Conservation (phyloP, 1,140 invertebrate genomes). For the Potamilus streckersoni region DNA sequence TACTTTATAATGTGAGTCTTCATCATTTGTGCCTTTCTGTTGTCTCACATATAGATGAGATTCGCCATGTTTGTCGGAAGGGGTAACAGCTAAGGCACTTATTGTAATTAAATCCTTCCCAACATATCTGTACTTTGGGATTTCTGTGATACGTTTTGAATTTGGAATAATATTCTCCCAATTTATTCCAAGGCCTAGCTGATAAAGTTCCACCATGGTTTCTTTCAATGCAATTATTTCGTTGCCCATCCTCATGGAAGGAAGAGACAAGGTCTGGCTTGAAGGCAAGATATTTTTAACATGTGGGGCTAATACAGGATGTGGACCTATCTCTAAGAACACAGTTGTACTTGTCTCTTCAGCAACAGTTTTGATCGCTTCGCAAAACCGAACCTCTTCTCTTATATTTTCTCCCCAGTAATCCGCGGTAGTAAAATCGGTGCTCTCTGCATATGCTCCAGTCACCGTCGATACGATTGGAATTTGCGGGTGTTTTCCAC, state of each 20-base stretch:
- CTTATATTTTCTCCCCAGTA: conserved; percentile 36
- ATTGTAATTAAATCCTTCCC: neutral
- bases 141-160: neutral
- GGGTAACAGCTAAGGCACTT: neutral
- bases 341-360: conserved; percentile 4
- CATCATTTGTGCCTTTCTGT: neutral
- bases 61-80: neutral
- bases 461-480: conserved; percentile 30
- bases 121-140: conserved; percentile 9
- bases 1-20: neutral
- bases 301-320: conserved; percentile 26
- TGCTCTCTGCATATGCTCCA: conserved; percentile 5
- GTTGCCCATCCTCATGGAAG: conserved; percentile 21
- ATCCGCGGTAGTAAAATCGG: neutral
- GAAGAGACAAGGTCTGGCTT: conserved; percentile 3
- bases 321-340: conserved; percentile 38
- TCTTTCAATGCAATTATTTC: conserved; percentile 20
- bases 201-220: conserved; percentile 27
- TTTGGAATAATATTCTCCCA: conserved; percentile 30
- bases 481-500: neutral
- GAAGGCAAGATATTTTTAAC: conserved; percentile 22
- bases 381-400: conserved; percentile 24
- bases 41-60: conserved; percentile 5
- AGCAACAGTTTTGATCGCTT: conserved; percentile 14
- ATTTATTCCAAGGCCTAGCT: conserved; percentile 19